phyloP scores from a whole-genome alignment of 2,113 vertebrate species.

The Sturnira hondurensis region DNA sequence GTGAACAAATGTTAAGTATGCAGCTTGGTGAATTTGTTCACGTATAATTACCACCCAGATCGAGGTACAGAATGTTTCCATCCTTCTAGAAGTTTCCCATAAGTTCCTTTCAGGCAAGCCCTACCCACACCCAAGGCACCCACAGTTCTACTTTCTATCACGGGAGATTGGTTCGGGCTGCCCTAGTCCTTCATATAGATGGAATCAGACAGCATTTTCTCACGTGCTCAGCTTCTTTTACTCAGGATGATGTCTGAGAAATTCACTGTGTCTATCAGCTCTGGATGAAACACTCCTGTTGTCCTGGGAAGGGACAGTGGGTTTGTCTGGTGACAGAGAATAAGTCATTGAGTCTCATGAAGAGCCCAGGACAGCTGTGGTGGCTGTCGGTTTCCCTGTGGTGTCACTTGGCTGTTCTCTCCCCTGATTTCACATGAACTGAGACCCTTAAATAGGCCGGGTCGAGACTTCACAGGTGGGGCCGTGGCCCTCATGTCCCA shows the following conservation, averaged over 20 bases:
- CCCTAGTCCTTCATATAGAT: neutral
- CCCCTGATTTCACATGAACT: neutral
- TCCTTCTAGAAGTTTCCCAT: neutral
- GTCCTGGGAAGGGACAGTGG: neutral
- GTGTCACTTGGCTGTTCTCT: neutral
- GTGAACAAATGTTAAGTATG: neutral
- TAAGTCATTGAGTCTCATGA: neutral
- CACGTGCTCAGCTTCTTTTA: neutral
- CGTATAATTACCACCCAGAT: neutral
- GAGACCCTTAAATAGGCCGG: accelerated
- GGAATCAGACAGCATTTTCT: neutral
- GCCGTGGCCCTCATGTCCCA: neutral
- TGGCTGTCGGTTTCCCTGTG: neutral
- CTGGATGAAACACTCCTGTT: accelerated
- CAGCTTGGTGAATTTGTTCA: neutral
- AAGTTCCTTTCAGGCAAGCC: neutral
- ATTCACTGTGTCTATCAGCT: neutral
- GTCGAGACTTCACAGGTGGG: neutral
- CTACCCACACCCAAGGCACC: accelerated
- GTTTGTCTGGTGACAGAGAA: neutral
- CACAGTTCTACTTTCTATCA: neutral
- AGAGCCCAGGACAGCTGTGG: neutral
- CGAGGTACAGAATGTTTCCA: neutral
- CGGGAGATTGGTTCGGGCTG: neutral
- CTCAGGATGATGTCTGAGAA: neutral